phyloP scores from a whole-genome alignment of 2,797 vertebrate genomes.

The Anguilla megastoma region DNA sequence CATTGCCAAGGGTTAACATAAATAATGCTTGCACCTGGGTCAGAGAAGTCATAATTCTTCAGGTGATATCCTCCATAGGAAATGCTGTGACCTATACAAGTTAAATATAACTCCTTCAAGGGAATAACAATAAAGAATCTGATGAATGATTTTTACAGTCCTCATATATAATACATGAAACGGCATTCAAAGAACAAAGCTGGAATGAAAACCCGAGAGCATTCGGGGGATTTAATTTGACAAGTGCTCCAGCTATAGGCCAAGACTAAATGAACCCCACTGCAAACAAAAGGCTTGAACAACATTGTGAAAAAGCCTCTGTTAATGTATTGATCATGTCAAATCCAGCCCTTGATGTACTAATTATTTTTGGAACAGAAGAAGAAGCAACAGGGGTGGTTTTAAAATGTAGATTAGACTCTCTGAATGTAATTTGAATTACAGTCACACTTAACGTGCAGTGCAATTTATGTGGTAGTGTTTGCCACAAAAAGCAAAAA shows the following conservation, averaged over 20 bases:
- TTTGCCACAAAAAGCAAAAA: background rate
- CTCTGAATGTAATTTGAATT: background rate
- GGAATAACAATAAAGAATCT: slow-evolving; percentile 42
- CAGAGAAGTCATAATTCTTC: slow-evolving; percentile 52
- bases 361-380: background rate
- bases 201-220: background rate
- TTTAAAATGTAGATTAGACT: background rate
- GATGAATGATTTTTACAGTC: slow-evolving; percentile 48
- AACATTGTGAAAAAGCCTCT: background rate
- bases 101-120: slow-evolving; percentile 54
- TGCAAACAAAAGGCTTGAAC: background rate
- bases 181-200: slow-evolving; percentile 22
- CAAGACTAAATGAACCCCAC: background rate
- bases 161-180: slow-evolving; percentile 50
- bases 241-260: slow-evolving; percentile 4
- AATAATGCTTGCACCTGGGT: slow-evolving; percentile 52
- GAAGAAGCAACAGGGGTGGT: background rate
- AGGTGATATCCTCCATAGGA: slow-evolving; percentile 40
- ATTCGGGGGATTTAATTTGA: background rate
- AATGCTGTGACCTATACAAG: slow-evolving; percentile 51
- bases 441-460: background rate
- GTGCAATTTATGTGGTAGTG: background rate
- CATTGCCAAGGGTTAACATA: slow-evolving; percentile 42
- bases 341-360: background rate
- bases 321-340: background rate